Conservation (phyloP, 2,113 vertebrate species). For the Aspidoscelis tigris region DNA sequence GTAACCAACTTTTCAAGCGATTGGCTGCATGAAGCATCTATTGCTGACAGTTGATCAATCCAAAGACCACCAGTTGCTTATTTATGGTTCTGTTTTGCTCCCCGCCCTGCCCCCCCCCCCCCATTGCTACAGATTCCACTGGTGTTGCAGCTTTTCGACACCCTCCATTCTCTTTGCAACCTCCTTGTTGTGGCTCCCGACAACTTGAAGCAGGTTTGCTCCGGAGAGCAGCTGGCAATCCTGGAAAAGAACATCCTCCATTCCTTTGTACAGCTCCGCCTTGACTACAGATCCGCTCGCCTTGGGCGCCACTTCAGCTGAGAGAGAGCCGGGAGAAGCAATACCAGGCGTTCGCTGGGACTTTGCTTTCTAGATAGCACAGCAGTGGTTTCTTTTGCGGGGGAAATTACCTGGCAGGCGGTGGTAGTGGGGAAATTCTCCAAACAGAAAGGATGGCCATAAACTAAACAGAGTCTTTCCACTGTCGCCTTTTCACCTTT, state of each 20-base stretch:
- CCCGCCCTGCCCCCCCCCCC: neutral
- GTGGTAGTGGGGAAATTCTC: constrained; percentile 51
- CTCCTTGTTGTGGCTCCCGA: constrained; percentile 97
- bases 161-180: constrained; percentile 97
- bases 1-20: neutral
- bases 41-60: neutral
- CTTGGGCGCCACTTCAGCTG: constrained; percentile 98
- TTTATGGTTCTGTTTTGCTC: constrained; percentile 12
- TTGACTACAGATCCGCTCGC: constrained; percentile 94
- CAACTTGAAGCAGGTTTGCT: constrained; percentile 99
- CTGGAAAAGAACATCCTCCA: constrained; percentile 98
- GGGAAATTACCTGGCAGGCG: neutral
- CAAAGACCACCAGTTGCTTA: neutral
- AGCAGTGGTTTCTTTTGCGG: constrained; percentile 64
- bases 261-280: constrained; percentile 96
- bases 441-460: constrained; percentile 69
- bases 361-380: constrained; percentile 64
- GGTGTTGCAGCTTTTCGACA: constrained; percentile 98
- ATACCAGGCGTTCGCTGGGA: constrained; percentile 39
- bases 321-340: constrained; percentile 51
- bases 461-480: constrained; percentile 49
- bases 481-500: constrained; percentile 52
- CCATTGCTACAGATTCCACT: constrained; percentile 85
- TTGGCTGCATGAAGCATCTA: too few species aligned
- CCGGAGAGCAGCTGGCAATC: constrained; percentile 96